Conservation (phyloP, 2,113 vertebrate genomes). For the Paramisgurnus dabryanus region DNA sequence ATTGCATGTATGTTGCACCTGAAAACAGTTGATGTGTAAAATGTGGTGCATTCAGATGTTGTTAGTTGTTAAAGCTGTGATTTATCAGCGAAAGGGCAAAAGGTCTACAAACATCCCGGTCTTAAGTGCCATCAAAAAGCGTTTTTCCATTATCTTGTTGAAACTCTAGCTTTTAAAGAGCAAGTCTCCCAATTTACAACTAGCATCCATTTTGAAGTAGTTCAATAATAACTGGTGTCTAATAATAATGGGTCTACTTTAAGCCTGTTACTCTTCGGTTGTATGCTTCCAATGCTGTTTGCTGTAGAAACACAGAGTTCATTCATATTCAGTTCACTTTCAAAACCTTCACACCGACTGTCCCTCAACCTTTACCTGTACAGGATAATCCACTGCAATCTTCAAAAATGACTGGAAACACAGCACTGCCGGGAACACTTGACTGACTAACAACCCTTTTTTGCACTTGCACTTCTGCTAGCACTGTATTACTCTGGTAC, state of each 20-base stretch:
- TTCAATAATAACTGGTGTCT: neutral
- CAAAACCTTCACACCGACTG: no score
- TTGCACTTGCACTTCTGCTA: no score
- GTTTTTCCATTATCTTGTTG: neutral
- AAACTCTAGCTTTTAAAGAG: neutral
- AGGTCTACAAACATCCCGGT: neutral
- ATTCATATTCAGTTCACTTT: neutral
- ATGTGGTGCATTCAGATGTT: neutral
- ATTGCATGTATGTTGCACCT: neutral
- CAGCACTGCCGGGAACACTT: no score
- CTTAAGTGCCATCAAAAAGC: slow-evolving; percentile 4
- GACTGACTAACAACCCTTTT: no score
- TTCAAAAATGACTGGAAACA: no score
- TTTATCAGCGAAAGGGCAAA: slow-evolving; percentile 9
- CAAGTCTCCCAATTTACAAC: slow-evolving; percentile 12
- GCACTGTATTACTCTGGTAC: no score
- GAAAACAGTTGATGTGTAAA: neutral
- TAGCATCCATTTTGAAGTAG: neutral
- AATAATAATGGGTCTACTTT: neutral
- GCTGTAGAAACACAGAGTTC: neutral
- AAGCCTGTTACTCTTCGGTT: neutral
- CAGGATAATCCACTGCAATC: no score
- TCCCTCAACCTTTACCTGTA: no score
- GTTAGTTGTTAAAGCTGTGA: neutral
- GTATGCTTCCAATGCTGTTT: neutral